Percentiles rank a stretch among this genome's conserved stretches.
Conservation (phyloP, 2,113 vertebrate species). For the Nettapus auritus region DNA sequence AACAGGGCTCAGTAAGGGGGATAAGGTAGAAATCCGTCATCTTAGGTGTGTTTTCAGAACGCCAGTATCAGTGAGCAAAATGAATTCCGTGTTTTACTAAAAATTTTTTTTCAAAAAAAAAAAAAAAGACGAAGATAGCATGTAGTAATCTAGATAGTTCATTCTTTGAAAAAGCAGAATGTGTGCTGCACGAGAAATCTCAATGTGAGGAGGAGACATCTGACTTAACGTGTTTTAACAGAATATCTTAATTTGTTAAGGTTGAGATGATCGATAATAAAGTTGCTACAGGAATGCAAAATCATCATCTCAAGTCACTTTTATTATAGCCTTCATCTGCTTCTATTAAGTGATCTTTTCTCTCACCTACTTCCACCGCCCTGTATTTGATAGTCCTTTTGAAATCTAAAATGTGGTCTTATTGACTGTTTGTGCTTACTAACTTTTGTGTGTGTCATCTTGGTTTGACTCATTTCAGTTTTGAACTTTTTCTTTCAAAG, state of each 20-base stretch:
- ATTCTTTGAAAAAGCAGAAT: conserved; percentile 23
- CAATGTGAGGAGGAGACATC: background rate
- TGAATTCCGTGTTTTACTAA: conserved; percentile 41
- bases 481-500: background rate
- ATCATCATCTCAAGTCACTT: background rate
- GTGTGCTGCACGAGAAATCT: conserved; percentile 3
- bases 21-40: conserved; percentile 66
- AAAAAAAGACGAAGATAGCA: background rate
- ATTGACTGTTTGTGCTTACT: background rate
- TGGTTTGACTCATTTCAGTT: background rate
- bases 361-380: background rate
- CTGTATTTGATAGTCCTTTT: background rate
- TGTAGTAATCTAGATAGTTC: background rate
- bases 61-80: conserved; percentile 55
- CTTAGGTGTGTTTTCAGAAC: conserved; percentile 44
- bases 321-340: background rate
- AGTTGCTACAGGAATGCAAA: background rate
- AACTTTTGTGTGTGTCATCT: background rate
- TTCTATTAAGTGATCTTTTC: background rate
- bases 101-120: background rate
- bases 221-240: background rate
- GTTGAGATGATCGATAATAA: background rate
- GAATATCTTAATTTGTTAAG: background rate
- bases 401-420: background rate
- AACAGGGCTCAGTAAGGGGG: conserved; percentile 76